These are phyloP conservation scores for Babyrousa celebensis DNA, from an alignment of 2,797 vertebrate genomes.

Conservation along the genomic window DNA sequence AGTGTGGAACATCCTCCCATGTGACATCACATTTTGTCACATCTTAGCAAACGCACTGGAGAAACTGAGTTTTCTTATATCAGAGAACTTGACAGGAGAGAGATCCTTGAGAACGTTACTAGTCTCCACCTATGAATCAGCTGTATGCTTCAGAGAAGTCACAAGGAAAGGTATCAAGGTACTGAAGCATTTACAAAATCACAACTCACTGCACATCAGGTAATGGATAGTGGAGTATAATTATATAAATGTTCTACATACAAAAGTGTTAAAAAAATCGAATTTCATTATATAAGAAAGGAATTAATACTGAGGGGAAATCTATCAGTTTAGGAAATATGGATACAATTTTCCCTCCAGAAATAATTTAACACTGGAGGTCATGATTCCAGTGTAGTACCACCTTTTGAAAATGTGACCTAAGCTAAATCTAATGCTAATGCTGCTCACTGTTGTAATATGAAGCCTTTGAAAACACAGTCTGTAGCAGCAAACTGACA, in stretches of 20 bases:
- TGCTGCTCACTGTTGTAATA: background rate
- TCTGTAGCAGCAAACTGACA: background rate
- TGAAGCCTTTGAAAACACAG: background rate
- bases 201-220: background rate
- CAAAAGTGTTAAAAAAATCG: background rate
- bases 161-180: background rate
- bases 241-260: background rate
- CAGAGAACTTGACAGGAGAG: background rate
- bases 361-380: background rate
- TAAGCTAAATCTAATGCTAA: background rate
- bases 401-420: background rate
- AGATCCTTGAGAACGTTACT: background rate
- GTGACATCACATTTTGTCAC: background rate
- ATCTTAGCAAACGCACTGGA: background rate
- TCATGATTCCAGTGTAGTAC: background rate
- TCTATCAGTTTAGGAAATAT: background rate
- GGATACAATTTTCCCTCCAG: background rate
- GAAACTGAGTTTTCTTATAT: background rate
- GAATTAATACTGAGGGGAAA: background rate
- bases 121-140: background rate
- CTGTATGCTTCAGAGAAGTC: background rate
- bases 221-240: background rate
- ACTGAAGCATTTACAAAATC: background rate
- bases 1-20: background rate
- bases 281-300: background rate